Percentiles rank a stretch among this genome's conserved stretches.
Evolutionary conservation across 2,113 vertebrate genomes (phyloP).

Genomic region (Alosa alosa): DNA sequence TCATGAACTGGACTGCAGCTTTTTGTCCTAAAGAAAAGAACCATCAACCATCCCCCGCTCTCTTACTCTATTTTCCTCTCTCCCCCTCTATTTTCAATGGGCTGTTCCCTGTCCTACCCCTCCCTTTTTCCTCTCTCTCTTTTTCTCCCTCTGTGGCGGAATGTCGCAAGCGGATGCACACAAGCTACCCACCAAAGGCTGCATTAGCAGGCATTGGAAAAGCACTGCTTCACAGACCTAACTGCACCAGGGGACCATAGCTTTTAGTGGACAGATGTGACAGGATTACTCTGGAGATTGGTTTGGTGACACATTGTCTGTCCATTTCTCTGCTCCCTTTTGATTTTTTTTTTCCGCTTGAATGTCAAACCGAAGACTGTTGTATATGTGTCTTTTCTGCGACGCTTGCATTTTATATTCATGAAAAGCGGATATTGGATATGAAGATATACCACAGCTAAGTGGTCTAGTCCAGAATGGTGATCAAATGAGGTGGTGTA

Average conservation of each 20-base stretch:
- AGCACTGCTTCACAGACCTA: conserved; percentile 15
- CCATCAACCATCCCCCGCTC: conserved; percentile 48
- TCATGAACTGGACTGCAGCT: conserved; percentile 32
- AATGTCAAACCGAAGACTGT: background rate
- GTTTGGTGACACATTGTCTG: conserved; percentile 23
- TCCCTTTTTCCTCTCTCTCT: conserved; percentile 18
- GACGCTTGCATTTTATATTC: background rate
- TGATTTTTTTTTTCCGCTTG: background rate
- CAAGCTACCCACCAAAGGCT: conserved; percentile 45
- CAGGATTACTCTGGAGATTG: conserved; percentile 36
- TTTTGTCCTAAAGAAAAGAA: conserved; percentile 20
- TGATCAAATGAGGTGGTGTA: background rate
- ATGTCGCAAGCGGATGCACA: conserved; percentile 41
- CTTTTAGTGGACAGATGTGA: conserved; percentile 27
- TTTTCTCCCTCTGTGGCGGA: conserved; percentile 47
- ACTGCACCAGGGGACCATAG: conserved; percentile 8
- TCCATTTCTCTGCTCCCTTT: background rate
- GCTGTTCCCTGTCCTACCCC: conserved; percentile 24
- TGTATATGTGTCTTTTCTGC: background rate
- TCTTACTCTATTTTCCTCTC: conserved; percentile 6
- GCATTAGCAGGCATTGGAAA: conserved; percentile 29
- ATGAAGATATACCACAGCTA: background rate
- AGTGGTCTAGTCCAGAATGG: background rate
- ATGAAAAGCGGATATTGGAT: background rate
- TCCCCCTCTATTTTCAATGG: background rate